Evolutionary conservation across 2,797 vertebrate species (phyloP), one percentile per base, ranked within the genome.

Genomic region (Alauda arvensis): DNA sequence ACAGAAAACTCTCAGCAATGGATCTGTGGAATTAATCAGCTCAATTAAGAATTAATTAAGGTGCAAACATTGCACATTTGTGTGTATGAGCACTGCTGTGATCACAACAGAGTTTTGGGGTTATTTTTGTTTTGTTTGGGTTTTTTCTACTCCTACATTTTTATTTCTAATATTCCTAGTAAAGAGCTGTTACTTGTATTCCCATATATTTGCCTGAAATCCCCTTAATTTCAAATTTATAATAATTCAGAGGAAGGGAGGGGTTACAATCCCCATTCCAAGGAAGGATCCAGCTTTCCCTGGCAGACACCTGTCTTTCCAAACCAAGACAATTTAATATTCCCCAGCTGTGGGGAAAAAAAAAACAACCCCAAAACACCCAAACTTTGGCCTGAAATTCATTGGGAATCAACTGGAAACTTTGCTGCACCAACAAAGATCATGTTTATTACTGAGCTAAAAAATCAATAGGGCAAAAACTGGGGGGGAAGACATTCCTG

Each of bases 1-100:
- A n/a, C 42, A 75, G 69, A 53, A 81, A 61, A 31, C 85, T 75
- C 66, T 33, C 66, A 25, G 42, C 65, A 33, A 34, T n/a, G 71
- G 52, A 51, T 82, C 76, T 76, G 62, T 56, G 57, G 76, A 76
- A 85, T 83, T 85, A 89, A 91, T 72, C 70, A 72, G 71, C 63
- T 33, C 67, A 88, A 37, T 37, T 37, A 37, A 37, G 37, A 37
- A 37, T 37, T 37, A 37, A 37, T 37, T 37, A 37, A 37, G 59
- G 48, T 48, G 56, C 75, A 93, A 88, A 77, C 68, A 43, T 23
- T 45, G 52, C 52, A 46, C 37, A 33, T 39, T 51, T 51, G 37
- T 1, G 49, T 74, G 77, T 45, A 40, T 13, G 33, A 62, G 43
- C 48, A 77, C 40, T 7, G 77, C 10, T 88, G 76, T n/a, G 37